Conservation (phyloP, 2,797 vertebrate genomes). For the Arremon aurantiirostris region DNA sequence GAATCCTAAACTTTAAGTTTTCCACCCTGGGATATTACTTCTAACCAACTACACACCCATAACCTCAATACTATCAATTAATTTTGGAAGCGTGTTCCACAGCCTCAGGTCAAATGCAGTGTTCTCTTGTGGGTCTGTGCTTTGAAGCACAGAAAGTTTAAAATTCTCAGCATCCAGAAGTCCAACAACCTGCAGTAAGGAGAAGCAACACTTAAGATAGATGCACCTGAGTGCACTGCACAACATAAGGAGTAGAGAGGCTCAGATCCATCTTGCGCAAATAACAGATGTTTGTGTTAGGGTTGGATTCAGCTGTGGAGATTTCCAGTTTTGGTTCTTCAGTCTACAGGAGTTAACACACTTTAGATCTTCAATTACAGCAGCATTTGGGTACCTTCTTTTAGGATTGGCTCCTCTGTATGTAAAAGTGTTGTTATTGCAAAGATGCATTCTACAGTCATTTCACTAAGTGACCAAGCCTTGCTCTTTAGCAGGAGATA, state of each 20-base stretch:
- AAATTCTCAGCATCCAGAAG: background rate
- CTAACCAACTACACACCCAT: background rate
- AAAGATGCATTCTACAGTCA: background rate
- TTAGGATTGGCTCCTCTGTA: background rate
- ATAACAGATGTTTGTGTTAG: background rate
- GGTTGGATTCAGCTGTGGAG: background rate
- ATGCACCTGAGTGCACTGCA: background rate
- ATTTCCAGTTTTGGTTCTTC: background rate
- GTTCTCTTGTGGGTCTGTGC: background rate
- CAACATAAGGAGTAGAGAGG: fast-evolving
- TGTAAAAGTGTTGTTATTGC: background rate
- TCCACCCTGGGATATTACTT: background rate
- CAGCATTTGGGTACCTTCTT: background rate
- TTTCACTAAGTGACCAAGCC: background rate
- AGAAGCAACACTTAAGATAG: background rate
- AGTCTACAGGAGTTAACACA: background rate
- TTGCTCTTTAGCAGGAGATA: background rate
- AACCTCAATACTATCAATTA: background rate
- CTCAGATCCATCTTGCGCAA: background rate
- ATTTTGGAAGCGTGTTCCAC: background rate
- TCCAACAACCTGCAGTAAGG: background rate
- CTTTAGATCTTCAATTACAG: background rate
- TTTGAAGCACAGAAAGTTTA: background rate
- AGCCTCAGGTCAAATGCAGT: background rate
- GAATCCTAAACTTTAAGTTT: background rate